phyloP scores from a whole-genome alignment of 1,140 invertebrate genomes.

The Trachymyrmex septentrionalis region DNA sequence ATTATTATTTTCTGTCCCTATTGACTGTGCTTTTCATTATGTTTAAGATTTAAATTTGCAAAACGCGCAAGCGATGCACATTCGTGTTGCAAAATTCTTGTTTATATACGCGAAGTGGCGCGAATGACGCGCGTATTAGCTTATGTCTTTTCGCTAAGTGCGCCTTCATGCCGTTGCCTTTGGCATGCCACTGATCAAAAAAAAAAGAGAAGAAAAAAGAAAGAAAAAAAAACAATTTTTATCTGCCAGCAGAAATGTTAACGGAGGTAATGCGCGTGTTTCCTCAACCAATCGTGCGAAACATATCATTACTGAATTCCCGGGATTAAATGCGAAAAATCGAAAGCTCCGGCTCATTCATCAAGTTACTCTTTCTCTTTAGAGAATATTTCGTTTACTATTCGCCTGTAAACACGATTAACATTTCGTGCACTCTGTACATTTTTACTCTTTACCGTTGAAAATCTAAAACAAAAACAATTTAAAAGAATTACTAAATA shows the following conservation, averaged over 20 bases:
- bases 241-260: constrained; percentile 55
- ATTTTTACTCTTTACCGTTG: background rate
- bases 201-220: background rate
- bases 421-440: constrained; percentile 7
- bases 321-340: constrained; percentile 52
- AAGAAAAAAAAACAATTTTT: constrained; percentile 34
- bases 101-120: constrained; percentile 40
- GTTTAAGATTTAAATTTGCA: background rate
- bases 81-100: constrained; percentile 53
- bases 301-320: constrained; percentile 58
- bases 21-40: too few species aligned
- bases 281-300: constrained; percentile 44
- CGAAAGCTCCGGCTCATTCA: constrained; percentile 25
- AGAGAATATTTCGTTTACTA: constrained; percentile 6
- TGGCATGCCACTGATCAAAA: constrained; percentile 33
- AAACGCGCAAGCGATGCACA: background rate
- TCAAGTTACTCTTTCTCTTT: constrained; percentile 21
- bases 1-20: too few species aligned
- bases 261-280: constrained; percentile 36
- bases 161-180: constrained; percentile 41
- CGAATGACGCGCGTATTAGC: constrained; percentile 39
- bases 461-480: background rate
- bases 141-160: constrained; percentile 38
- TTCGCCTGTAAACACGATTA: background rate
- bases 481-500: background rate